These are phyloP conservation scores for Oscheius sp. DNA, from an alignment of 2,888 invertebrate genomes.

Conservation along the genomic window DNA sequence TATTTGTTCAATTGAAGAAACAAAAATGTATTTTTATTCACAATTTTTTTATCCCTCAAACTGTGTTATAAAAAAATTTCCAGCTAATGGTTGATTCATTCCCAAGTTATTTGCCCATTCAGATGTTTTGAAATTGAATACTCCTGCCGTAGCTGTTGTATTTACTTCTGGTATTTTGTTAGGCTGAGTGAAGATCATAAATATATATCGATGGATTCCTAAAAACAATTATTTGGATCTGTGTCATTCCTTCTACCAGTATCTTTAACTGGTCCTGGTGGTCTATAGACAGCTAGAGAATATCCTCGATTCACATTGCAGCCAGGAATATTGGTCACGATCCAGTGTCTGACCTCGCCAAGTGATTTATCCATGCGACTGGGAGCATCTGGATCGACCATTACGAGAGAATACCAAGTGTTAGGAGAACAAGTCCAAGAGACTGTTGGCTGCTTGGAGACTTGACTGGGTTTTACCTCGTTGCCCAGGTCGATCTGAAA, in stretches of 20 bases:
- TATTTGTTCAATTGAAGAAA: too few relatives aligned
- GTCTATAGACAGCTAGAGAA: conserved; percentile 79
- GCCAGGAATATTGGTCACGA: conserved; percentile 86
- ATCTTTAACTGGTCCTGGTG: conserved; percentile 81
- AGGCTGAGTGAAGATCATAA: conserved; percentile 76
- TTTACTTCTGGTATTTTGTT: not conserved
- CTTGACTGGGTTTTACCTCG: conserved; percentile 65
- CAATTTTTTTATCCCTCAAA: too few relatives aligned
- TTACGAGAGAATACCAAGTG: conserved; percentile 80
- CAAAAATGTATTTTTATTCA: too few relatives aligned
- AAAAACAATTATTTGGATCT: not conserved
- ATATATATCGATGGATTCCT: conserved; percentile 82
- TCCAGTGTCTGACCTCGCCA: conserved; percentile 89
- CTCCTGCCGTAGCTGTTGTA: not conserved
- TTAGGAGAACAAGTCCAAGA: conserved; percentile 75
- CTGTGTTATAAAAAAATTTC: conserved; percentile 85
- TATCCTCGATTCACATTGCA: conserved; percentile 79
- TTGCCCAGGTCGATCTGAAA: conserved; percentile 58
- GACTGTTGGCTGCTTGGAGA: conserved; percentile 79
- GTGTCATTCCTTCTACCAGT: conserved; percentile 23
- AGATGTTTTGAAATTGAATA: conserved; percentile 76
- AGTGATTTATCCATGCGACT: conserved; percentile 81
- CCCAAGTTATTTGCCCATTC: conserved; percentile 82
- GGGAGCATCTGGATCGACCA: conserved; percentile 93
- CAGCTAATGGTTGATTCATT: conserved; percentile 82